Percentiles rank a stretch among this genome's conserved stretches.
Evolutionary conservation across 2,797 vertebrate species (phyloP).

Genomic region (Phoxinus dragarum): DNA sequence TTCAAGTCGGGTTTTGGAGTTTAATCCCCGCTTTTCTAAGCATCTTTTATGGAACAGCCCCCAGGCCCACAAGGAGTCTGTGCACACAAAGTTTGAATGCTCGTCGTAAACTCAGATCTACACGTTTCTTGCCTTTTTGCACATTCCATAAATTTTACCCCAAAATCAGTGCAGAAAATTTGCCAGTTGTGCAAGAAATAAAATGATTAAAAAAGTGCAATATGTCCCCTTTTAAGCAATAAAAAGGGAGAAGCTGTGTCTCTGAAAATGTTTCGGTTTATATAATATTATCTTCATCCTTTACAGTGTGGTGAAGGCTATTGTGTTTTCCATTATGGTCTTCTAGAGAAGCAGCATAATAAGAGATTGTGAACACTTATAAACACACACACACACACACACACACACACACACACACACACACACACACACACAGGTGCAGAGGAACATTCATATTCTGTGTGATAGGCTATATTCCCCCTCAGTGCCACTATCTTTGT

Average conservation of each 20-base stretch:
- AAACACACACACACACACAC: neutral
- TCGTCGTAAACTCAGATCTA: neutral
- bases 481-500: conserved; percentile 22
- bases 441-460: conserved; percentile 19
- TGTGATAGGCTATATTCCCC: conserved; percentile 25
- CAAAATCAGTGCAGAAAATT: neutral
- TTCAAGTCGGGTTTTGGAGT: too few relatives aligned
- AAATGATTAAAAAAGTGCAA: neutral
- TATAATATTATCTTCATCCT: neutral
- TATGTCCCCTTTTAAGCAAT: neutral
- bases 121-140: neutral
- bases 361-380: neutral
- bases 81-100: neutral
- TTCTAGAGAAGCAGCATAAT: neutral
- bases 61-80: neutral
- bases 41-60: too few relatives aligned
- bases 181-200: neutral
- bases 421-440: conserved; percentile 12
- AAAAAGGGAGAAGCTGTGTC: neutral
- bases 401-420: neutral
- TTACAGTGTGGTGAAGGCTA: neutral
- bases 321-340: neutral
- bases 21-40: too few relatives aligned
- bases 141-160: neutral
- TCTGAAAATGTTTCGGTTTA: neutral